Evolutionary conservation across 2,888 invertebrate species (phyloP).

Genomic region (Andrena camellia): DNA sequence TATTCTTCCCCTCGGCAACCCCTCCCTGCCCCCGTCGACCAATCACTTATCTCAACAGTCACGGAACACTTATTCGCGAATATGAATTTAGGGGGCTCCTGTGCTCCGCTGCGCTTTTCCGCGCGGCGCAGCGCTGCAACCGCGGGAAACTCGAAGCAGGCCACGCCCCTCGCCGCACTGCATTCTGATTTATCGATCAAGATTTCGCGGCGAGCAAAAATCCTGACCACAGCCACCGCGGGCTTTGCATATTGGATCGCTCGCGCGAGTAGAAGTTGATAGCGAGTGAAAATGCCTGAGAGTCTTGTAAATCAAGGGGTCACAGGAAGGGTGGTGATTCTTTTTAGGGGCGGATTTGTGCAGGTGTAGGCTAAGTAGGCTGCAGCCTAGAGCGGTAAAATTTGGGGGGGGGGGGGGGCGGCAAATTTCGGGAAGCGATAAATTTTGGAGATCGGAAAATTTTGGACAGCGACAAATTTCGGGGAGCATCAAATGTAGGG

Average conservation of each 20-base stretch:
- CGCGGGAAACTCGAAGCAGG: constrained; percentile 56
- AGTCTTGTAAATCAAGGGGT: too few relatives aligned
- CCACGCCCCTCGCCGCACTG: constrained; percentile 60
- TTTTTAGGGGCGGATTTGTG: too few relatives aligned
- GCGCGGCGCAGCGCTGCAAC: constrained; percentile 6
- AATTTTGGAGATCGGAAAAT: too few relatives aligned
- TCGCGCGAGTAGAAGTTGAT: not conserved
- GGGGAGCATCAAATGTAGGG: too few relatives aligned
- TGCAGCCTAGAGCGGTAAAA: too few relatives aligned
- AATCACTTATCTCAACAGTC: constrained; percentile 70
- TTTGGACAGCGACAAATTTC: too few relatives aligned
- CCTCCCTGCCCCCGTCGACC: constrained; percentile 34
- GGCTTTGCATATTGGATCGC: not conserved
- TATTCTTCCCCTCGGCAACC: constrained; percentile 6
- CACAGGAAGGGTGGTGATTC: too few relatives aligned
- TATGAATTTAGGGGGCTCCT: constrained; percentile 65
- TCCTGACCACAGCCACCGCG: not conserved
- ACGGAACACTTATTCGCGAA: constrained; percentile 64
- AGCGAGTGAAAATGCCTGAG: too few relatives aligned
- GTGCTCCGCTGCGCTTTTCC: constrained; percentile 32
- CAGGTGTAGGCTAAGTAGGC: too few relatives aligned
- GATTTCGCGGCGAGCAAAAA: constrained; percentile 22
- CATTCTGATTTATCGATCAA: constrained; percentile 61
- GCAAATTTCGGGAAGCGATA: too few relatives aligned
- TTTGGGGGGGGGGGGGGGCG: too few relatives aligned